Base-by-base conservation (phyloP, 2,888 invertebrate species). In the Tillus elongatus region DNA sequence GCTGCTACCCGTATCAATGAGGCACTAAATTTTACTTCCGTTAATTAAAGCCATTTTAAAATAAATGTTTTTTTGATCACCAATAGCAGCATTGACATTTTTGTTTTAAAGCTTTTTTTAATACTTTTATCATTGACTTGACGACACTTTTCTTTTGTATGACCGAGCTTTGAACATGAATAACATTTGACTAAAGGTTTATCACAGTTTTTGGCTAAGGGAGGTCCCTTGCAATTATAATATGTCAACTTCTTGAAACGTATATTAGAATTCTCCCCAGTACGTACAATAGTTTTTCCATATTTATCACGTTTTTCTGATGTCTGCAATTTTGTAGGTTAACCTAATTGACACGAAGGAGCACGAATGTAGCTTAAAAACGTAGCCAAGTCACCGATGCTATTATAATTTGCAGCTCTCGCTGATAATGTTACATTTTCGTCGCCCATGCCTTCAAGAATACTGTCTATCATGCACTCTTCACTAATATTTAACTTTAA, bases 391-490 rank as follows among this genome's bases (percentile, higher is more conserved):
- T 6, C 24, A 6, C 24, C 24, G n/a, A 19, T n/a, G 6, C 6
- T 8, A 6, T 19, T 6, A 19, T 8, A 19, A 19, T 19, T 19
- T n/a, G 24, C 24, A 19, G 24, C 24, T n/a, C 24, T 6, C 6
- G 24, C 24, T 19, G n/a, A 19, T 8, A 19, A n/a, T 8, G 24
- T 19, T 8, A 19, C n/a, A n/a, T 19, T 19, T n/a, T 19, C 24
- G n/a, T 19, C 24, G 6, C 24, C n/a, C n/a, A 19, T 8, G 6
- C 24, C 24, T 19, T 19, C 24, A 19, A 19, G 6, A n/a, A 19
- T n/a, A 19, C 24, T 19, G 24, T 19, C 24, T 19, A 19, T 19
- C n/a, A 19, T 6, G n/a, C n/a, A 19, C n/a, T 19, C 24, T 19
- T 19, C 24, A n/a, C 6, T 6, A 19, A 19, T 19, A 6, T 8